A percentile compares a stretch with the other conserved stretches of the same genome.
phyloP scores from a whole-genome alignment of 2,113 vertebrate species.

The Hymenochirus boettgeri region DNA sequence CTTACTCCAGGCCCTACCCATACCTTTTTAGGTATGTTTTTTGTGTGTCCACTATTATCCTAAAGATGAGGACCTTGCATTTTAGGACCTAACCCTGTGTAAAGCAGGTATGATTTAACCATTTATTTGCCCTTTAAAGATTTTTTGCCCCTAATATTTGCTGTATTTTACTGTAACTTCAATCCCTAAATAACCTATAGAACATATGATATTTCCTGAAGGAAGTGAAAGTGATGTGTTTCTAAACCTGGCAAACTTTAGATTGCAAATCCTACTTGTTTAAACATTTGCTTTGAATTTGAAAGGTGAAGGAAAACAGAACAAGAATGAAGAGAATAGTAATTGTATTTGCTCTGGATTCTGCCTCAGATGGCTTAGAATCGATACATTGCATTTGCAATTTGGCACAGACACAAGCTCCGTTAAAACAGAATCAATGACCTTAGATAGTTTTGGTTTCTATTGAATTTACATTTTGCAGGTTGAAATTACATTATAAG shows the following conservation, averaged over 20 bases:
- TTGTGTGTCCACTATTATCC: too few species aligned
- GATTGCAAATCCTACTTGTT: not conserved
- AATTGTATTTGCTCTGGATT: constrained; percentile 3
- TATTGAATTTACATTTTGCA: not conserved
- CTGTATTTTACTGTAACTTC: not conserved
- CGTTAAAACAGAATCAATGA: not conserved
- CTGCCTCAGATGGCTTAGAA: not conserved
- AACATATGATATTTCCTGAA: not conserved
- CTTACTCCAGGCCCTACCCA: too few species aligned
- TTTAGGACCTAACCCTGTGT: too few species aligned
- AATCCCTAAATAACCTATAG: too few species aligned
- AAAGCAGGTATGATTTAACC: too few species aligned
- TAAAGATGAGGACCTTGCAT: too few species aligned
- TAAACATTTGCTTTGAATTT: constrained; percentile 11
- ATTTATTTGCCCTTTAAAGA: too few species aligned
- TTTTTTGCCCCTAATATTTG: too few species aligned
- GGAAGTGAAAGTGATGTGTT: not conserved
- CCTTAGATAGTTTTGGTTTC: not conserved
- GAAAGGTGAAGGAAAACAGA: not conserved
- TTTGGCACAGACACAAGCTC: not conserved
- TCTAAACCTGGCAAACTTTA: constrained; percentile 4
- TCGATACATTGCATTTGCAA: not conserved
- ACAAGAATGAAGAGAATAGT: not conserved
- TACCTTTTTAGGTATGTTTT: too few species aligned
- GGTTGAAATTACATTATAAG: too few species aligned